phyloP scores from a whole-genome alignment of 2,113 vertebrate genomes.

The Candoia aspera region DNA sequence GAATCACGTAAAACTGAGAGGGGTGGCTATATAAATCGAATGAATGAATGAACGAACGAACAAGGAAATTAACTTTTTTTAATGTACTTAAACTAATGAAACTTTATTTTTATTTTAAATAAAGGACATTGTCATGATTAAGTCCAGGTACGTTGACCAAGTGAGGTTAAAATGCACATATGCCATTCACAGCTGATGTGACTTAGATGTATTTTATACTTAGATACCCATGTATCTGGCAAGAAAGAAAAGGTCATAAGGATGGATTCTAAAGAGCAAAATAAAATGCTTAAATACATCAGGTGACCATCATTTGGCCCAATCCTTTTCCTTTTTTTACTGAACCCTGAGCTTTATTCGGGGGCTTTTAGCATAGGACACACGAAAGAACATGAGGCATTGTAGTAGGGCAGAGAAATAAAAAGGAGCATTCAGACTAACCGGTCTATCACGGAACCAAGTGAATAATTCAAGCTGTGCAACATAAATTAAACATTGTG shows the following conservation, averaged over 20 bases:
- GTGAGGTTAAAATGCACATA: not conserved
- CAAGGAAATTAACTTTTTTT: not conserved
- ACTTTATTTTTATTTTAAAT: not conserved
- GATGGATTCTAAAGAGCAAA: not conserved
- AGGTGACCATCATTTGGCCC: not conserved
- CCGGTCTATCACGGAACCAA: not conserved
- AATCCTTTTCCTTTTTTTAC: not conserved
- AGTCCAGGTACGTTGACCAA: not conserved
- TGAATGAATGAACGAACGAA: too few relatives aligned
- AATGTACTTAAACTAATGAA: not conserved
- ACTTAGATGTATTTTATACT: not conserved
- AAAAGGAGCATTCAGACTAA: not conserved
- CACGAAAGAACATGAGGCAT: not conserved
- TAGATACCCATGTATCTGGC: not conserved
- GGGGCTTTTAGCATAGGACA: not conserved
- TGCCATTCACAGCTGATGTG: not conserved
- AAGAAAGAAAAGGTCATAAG: not conserved
- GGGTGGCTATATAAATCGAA: too few relatives aligned
- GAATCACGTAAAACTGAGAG: too few relatives aligned
- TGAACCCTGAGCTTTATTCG: not conserved
- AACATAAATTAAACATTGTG: slow-evolving; percentile 22
- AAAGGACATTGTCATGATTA: not conserved
- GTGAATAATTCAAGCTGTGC: slow-evolving; percentile 23
- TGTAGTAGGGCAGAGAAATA: not conserved
- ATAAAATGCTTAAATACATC: not conserved